These are phyloP conservation scores for Apotomis capreana DNA, from an alignment of 2,888 invertebrate species.

Conservation along the genomic window DNA sequence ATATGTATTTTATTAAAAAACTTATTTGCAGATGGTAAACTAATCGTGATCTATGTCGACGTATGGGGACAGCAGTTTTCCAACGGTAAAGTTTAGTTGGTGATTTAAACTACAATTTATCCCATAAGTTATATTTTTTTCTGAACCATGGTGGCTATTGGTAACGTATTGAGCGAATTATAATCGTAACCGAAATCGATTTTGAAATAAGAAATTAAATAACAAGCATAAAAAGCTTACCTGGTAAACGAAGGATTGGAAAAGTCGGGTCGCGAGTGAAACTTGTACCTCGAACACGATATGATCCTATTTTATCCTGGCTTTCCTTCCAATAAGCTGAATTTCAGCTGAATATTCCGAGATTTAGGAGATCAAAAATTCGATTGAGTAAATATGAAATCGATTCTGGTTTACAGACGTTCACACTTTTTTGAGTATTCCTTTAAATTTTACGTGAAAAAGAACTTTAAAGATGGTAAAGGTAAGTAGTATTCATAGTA, in stretches of 20 bases:
- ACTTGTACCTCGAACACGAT: constrained; percentile 51
- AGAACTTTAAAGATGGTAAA: no score
- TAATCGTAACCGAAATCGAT: no score
- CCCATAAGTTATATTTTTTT: no score
- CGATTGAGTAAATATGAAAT: constrained; percentile 43
- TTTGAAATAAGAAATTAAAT: neutral
- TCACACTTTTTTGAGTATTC: neutral
- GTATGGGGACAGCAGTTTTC: no score
- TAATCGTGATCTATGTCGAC: no score
- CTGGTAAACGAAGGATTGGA: neutral
- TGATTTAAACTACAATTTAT: no score
- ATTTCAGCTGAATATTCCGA: constrained; percentile 64
- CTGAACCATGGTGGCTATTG: no score
- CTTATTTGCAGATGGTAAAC: no score
- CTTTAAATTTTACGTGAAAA: neutral
- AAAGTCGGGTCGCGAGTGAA: constrained; percentile 11
- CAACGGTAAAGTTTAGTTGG: no score
- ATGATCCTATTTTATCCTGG: constrained; percentile 71
- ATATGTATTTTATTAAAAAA: no score
- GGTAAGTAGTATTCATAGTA: no score
- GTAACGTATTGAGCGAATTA: no score
- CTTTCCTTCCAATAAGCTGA: constrained; percentile 74
- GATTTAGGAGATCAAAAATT: constrained; percentile 64
- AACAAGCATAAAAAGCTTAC: neutral
- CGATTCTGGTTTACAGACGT: constrained; percentile 17